These are phyloP conservation scores for Odontophorus gujanensis DNA, from an alignment of 2,113 vertebrate genomes.

Conservation along the genomic window DNA sequence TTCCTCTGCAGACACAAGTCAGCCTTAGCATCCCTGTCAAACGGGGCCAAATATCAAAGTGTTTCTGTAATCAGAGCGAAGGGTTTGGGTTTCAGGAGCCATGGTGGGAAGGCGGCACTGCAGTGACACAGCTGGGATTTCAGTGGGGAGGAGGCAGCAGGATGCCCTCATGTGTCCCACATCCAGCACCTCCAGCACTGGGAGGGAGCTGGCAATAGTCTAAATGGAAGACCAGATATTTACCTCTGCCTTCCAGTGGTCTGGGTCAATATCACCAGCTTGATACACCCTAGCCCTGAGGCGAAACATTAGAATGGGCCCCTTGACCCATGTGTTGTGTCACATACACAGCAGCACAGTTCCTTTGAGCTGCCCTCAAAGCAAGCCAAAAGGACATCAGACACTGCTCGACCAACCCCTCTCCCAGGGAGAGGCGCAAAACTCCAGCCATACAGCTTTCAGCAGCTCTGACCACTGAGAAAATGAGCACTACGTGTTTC, in stretches of 20 bases:
- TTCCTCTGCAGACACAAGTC: neutral
- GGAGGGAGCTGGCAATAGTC: no score
- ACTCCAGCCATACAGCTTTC: neutral
- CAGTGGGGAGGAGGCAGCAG: neutral
- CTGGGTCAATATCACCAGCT: neutral
- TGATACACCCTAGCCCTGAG: neutral
- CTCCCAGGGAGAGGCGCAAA: neutral
- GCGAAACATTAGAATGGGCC: neutral
- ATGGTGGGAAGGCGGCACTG: neutral
- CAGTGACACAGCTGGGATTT: neutral
- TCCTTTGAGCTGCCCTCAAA: neutral
- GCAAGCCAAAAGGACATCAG: neutral
- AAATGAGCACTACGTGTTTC: neutral
- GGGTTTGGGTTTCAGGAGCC: neutral
- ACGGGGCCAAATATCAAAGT: neutral
- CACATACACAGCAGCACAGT: neutral
- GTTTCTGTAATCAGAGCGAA: neutral
- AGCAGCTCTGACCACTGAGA: neutral
- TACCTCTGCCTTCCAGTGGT: neutral
- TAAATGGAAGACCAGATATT: neutral
- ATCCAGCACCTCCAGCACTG: rapidly evolving
- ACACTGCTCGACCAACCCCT: neutral
- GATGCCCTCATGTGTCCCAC: neutral
- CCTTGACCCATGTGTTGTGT: neutral
- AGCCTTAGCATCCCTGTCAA: neutral